phyloP scores from a whole-genome alignment of 2,888 invertebrate species.

The Drosophila mayaguana region DNA sequence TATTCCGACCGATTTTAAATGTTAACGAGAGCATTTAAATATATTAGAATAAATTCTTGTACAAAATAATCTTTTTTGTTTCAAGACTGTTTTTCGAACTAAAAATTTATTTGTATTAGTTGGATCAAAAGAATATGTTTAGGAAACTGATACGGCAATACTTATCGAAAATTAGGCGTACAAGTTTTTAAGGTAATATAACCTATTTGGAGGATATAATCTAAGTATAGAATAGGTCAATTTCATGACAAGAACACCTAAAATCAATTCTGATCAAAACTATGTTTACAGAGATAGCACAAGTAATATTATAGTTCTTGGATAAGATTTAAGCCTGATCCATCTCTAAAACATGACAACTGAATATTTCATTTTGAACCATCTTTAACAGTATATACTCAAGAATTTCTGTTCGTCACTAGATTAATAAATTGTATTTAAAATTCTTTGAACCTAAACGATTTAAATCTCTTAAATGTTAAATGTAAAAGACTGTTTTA shows the following conservation, averaged over 20 bases:
- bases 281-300: background rate
- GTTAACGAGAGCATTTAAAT: slow-evolving; percentile 31
- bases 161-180: background rate
- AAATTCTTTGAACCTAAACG: slow-evolving; percentile 25
- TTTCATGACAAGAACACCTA: slow-evolving; percentile 1
- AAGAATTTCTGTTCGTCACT: slow-evolving; percentile 3
- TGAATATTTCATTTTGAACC: background rate
- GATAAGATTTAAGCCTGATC: background rate
- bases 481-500: slow-evolving; percentile 15
- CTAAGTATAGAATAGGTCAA: background rate
- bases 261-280: slow-evolving; percentile 2
- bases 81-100: slow-evolving; percentile 8
- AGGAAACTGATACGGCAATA: slow-evolving; percentile 3
- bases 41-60: slow-evolving; percentile 13
- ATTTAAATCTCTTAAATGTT: slow-evolving; percentile 6
- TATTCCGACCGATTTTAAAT: slow-evolving; percentile 8
- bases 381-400: slow-evolving; percentile 4
- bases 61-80: background rate
- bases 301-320: background rate
- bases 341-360: background rate
- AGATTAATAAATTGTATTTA: slow-evolving; percentile 21
- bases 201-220: background rate
- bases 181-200: background rate
- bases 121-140: background rate
- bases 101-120: background rate